Evolutionary conservation across 1,140 invertebrate species (phyloP).

Genomic region (Hylaeus volcanicus): DNA sequence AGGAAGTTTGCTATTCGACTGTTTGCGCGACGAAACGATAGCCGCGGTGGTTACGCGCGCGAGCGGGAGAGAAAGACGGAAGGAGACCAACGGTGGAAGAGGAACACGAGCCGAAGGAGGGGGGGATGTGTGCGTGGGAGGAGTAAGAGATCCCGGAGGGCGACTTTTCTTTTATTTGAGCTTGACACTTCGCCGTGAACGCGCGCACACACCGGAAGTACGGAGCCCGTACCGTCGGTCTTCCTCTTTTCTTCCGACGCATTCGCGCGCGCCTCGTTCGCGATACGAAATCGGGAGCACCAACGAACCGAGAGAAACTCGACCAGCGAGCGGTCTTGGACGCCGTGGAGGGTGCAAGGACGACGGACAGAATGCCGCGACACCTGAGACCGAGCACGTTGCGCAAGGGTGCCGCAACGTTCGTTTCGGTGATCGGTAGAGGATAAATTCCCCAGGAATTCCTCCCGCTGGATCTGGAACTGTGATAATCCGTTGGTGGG

Average conservation of each 20-base stretch:
- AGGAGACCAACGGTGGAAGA: conserved; percentile 58
- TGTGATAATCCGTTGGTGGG: too few species aligned
- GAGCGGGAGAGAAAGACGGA: conserved; percentile 48
- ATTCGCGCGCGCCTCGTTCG: background rate
- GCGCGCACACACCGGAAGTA: conserved; percentile 72
- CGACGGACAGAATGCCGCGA: conserved; percentile 33
- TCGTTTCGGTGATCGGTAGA: conserved; percentile 6
- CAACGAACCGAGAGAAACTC: background rate
- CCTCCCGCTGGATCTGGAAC: too few species aligned
- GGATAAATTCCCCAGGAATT: conserved; percentile 18
- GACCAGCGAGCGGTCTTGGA: background rate
- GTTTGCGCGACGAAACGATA: conserved; percentile 61
- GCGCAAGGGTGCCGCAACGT: conserved; percentile 28
- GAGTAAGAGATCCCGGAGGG: conserved; percentile 70
- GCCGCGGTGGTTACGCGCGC: conserved; percentile 34
- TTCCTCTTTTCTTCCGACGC: background rate
- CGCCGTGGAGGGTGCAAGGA: conserved; percentile 22
- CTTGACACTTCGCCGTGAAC: conserved; percentile 72
- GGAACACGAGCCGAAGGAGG: conserved; percentile 57
- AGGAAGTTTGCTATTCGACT: conserved; percentile 63
- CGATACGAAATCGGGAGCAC: background rate
- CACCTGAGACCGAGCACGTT: conserved; percentile 12
- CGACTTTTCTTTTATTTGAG: conserved; percentile 78
- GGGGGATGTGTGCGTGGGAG: conserved; percentile 58
- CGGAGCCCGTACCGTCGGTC: background rate